These are phyloP conservation scores for Drosophila conformis DNA, from an alignment of 2,888 invertebrate genomes.

Conservation along the genomic window DNA sequence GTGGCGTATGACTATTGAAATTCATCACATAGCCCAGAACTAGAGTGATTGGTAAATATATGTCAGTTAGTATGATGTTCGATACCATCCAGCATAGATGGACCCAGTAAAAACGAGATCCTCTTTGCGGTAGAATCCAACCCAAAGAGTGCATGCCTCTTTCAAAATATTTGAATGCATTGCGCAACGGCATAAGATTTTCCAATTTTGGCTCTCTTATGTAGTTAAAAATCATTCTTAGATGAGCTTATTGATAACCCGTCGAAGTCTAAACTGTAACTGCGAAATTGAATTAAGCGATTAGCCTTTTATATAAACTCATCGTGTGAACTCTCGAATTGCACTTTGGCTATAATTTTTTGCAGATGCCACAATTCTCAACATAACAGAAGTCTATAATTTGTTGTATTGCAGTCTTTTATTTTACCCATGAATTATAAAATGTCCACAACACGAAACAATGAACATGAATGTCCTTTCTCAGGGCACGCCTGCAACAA, in stretches of 20 bases:
- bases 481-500: background rate
- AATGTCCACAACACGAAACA: conserved; percentile 5
- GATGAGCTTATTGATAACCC: background rate
- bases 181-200: conserved; percentile 11
- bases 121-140: conserved; percentile 17
- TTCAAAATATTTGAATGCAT: conserved; percentile 39
- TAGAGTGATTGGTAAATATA: conserved; percentile 41
- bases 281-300: conserved; percentile 5
- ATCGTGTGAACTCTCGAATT: background rate
- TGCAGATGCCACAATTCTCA: conserved; percentile 42
- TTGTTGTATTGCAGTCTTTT: background rate
- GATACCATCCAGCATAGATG: conserved; percentile 11
- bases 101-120: background rate
- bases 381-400: conserved; percentile 5
- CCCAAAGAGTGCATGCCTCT: conserved; percentile 34
- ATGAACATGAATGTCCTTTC: background rate
- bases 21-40: conserved; percentile 15
- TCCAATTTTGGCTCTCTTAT: conserved; percentile 8
- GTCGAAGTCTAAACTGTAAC: conserved; percentile 9
- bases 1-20: conserved; percentile 17
- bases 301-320: conserved; percentile 24
- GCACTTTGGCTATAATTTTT: conserved; percentile 9
- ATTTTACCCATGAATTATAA: conserved; percentile 6
- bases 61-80: background rate
- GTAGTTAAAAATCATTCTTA: conserved; percentile 34